Evolutionary conservation across 2,113 vertebrate genomes (phyloP), one percentile per base, ranked within the genome.

Genomic region (Odobenus rosmarus): DNA sequence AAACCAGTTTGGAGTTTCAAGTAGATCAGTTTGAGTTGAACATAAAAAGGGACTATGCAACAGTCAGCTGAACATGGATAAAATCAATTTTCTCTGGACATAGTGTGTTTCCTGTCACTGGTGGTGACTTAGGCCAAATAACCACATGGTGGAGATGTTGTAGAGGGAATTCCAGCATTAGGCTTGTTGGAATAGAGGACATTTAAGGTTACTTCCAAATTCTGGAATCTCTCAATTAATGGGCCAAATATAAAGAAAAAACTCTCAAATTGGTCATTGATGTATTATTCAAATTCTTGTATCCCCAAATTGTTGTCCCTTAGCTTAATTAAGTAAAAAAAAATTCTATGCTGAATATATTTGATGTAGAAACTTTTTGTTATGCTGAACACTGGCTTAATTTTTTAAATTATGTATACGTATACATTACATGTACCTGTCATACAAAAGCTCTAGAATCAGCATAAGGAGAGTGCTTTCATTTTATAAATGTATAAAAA

Each of bases 81-180:
- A 69, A 86, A 94, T 55, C 36, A 79, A 72, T 94, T 90, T 88
- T 23, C 19, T 94, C 26, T 36, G 7, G 71, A 82, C 55, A 57
- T 49, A 61, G 7, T 57, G 42, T 51, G 33, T 88, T 97, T 95
- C 16, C 23, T 46, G 7, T 85, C 61, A 76, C 39, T 94, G 33
- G 53, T 82, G 57, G 80, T 96, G 88, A 96, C 93, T 97, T 97
- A 83, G 90, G 57, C 76, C 96, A 96, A 95, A 86, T 95, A 98
- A 91, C 98, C 98, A 98, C 97, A 97, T 85, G 98, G 98, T 98
- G 98, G 98, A 97, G 98, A 96, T 98, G 67, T 98, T 98, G 97
- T 90, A 98, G 96, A 95, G 96, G 94, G 88, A 98, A 98, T 98
- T 93, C 31, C 53, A 94, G 55, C 23, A 62, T 88, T n/a, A 79